These are phyloP conservation scores for Meriones unguiculatus DNA, from an alignment of 2,113 vertebrate species.

Conservation along the genomic window DNA sequence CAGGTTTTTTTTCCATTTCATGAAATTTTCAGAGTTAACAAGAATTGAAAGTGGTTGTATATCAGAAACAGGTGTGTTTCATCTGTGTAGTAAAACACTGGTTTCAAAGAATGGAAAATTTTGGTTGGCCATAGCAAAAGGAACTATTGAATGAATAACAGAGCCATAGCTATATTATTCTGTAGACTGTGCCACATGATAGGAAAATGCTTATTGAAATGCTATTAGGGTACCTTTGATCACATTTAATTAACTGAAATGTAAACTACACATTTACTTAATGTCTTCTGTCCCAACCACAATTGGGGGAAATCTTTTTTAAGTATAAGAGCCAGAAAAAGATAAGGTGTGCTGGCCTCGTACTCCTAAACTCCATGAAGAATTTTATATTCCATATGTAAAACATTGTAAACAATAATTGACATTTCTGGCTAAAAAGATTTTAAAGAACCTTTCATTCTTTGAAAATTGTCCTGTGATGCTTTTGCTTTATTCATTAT, in stretches of 20 bases:
- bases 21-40: constrained; percentile 73
- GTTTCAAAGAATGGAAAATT: constrained; percentile 81
- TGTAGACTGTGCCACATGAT: constrained; percentile 42
- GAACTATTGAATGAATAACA: constrained; percentile 60
- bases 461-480: constrained; percentile 20
- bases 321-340: constrained; percentile 45
- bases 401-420: constrained; percentile 41
- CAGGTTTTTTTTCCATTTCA: constrained; percentile 67
- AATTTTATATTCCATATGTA: constrained; percentile 24
- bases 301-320: neutral
- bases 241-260: constrained; percentile 72
- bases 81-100: constrained; percentile 70
- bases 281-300: neutral
- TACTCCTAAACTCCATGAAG: constrained; percentile 11
- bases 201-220: constrained; percentile 64
- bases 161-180: constrained; percentile 44
- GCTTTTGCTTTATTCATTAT: constrained; percentile 29
- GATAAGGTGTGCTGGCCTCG: constrained; percentile 53
- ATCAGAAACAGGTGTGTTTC: constrained; percentile 82
- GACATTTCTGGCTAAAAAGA: constrained; percentile 16
- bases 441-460: constrained; percentile 21
- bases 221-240: constrained; percentile 64
- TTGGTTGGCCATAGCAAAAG: constrained; percentile 61
- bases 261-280: constrained; percentile 65
- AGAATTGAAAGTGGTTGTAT: constrained; percentile 71